Percentiles rank a stretch among this genome's conserved stretches.
phyloP scores from a whole-genome alignment of 2,113 vertebrate genomes.

The Dicaeum eximium region DNA sequence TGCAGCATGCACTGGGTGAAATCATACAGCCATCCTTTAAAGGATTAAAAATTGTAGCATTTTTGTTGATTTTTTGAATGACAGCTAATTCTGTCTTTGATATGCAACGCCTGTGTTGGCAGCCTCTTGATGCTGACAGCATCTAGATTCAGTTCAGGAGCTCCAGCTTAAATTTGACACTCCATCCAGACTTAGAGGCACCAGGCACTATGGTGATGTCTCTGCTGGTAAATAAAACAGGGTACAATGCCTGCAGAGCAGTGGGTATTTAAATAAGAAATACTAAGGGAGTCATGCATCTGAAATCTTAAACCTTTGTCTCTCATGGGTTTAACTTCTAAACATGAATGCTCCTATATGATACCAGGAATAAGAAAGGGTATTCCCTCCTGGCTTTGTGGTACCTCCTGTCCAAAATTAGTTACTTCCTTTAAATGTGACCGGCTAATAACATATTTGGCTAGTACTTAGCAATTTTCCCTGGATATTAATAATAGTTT shows the following conservation, averaged over 20 bases:
- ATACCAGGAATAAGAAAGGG: neutral
- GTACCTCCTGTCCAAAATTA: neutral
- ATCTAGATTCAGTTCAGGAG: slow-evolving; percentile 1
- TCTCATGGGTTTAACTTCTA: neutral
- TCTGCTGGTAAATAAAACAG: slow-evolving; percentile 10
- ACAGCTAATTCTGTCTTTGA: neutral
- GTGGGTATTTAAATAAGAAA: neutral
- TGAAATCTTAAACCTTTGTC: neutral
- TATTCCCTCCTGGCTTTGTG: neutral
- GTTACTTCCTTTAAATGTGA: neutral
- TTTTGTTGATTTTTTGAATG: slow-evolving; percentile 2
- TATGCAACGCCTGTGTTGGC: neutral
- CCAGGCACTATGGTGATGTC: neutral
- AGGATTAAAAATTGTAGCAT: neutral
- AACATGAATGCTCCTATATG: neutral
- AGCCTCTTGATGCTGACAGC: neutral
- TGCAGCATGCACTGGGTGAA: neutral
- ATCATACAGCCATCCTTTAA: slow-evolving; percentile 5
- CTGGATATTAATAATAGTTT: neutral
- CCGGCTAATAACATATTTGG: neutral
- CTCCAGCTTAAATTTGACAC: neutral
- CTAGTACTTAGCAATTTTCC: neutral
- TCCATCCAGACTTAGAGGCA: neutral
- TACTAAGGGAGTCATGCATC: neutral
- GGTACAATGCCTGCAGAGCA: neutral